A percentile compares a stretch with the other conserved stretches of the same genome.
Conservation (phyloP, 2,888 invertebrate genomes). For the Parthenolecanium corni region DNA sequence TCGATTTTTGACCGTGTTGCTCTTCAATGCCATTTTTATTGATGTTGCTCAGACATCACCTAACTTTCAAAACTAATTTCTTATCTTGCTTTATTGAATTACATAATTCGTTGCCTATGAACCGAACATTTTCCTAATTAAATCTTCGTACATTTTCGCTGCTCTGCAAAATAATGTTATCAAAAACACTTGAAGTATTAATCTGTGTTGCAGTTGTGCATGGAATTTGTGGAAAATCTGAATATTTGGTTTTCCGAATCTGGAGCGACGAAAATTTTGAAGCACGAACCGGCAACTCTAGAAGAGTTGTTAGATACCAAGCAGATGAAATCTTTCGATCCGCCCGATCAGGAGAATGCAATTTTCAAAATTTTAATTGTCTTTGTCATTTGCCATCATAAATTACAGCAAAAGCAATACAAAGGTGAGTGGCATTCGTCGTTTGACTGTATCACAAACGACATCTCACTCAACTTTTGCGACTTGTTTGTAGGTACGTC, state of each 20-base stretch:
- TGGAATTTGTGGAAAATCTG: slow-evolving; percentile 18
- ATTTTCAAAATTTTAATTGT: slow-evolving; percentile 20
- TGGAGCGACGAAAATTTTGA: slow-evolving; percentile 1
- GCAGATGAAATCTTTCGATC: slow-evolving; percentile 10
- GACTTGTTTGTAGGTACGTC: not conserved
- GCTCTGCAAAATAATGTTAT: too few species aligned
- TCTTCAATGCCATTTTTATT: too few species aligned
- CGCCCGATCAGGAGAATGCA: slow-evolving; percentile 3
- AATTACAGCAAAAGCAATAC: slow-evolving; percentile 1
- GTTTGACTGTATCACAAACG: not conserved
- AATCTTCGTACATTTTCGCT: too few species aligned
- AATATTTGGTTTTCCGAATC: slow-evolving; percentile 17
- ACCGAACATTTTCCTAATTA: too few species aligned
- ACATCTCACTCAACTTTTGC: too few species aligned
- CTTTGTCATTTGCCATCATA: slow-evolving; percentile 25
- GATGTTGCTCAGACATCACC: too few species aligned
- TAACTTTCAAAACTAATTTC: too few species aligned
- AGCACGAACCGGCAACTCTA: slow-evolving; percentile 12
- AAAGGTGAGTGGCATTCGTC: not conserved
- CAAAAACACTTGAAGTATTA: too few species aligned
- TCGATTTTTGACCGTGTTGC: too few species aligned
- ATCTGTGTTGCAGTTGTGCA: slow-evolving; percentile 7
- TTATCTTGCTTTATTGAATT: too few species aligned
- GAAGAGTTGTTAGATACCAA: slow-evolving; percentile 5
- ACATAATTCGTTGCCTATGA: too few species aligned